Evolutionary conservation across 2,888 invertebrate species (phyloP).

Genomic region (Lasius fuliginosus): DNA sequence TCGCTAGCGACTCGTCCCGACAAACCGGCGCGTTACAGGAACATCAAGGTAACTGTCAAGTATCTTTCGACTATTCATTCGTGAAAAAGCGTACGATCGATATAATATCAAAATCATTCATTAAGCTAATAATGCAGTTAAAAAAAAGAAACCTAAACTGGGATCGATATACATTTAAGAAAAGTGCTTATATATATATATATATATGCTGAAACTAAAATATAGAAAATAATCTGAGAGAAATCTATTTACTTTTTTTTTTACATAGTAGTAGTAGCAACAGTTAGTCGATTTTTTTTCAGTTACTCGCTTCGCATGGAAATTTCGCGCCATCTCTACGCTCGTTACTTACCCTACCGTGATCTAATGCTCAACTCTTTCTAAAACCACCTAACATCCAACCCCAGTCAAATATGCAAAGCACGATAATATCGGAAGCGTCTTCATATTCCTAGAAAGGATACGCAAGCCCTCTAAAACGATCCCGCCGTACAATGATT

Average conservation of each 20-base stretch:
- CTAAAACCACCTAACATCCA: not conserved
- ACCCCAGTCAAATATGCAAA: not conserved
- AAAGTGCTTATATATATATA: not conserved
- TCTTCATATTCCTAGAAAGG: conserved; percentile 14
- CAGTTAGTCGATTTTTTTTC: not conserved
- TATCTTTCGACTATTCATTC: not conserved
- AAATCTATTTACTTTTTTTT: not conserved
- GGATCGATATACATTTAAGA: not conserved
- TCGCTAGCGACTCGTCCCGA: conserved; percentile 90
- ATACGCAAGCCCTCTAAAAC: conserved; percentile 75
- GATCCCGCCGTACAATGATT: conserved; percentile 81
- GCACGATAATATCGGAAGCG: not conserved
- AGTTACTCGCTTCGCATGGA: not conserved
- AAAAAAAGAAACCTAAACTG: not conserved
- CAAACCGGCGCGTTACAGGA: conserved; percentile 86
- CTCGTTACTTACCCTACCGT: not conserved
- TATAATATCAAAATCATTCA: not conserved
- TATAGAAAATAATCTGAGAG: not conserved
- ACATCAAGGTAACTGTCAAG: conserved; percentile 81
- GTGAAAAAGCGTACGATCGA: not conserved
- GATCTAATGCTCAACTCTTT: not conserved
- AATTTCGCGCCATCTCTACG: not conserved
- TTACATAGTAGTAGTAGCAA: not conserved
- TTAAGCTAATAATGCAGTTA: not conserved
- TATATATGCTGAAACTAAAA: not conserved